Conservation (phyloP, 64 coral and sea anemone genomes). For the Dendrophyllia cribrosa region DNA sequence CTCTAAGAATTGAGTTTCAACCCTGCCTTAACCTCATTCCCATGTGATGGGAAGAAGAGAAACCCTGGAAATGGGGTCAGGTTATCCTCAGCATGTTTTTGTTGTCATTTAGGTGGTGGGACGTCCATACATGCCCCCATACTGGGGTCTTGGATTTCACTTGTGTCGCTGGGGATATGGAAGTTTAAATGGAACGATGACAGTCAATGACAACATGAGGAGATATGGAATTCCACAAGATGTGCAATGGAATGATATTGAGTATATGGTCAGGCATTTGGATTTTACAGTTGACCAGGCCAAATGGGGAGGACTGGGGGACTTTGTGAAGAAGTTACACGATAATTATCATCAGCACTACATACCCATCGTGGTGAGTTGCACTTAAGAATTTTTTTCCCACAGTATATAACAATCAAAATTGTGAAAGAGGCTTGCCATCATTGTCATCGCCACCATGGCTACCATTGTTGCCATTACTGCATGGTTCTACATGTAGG, state of each 20-base stretch:
- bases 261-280: constrained; percentile 83
- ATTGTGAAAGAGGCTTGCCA: no score
- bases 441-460: no score
- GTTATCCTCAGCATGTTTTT: no score
- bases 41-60: no score
- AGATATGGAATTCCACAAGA: constrained; percentile 92
- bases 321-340: constrained; percentile 86
- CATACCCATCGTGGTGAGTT: constrained; percentile 92
- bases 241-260: constrained; percentile 99
- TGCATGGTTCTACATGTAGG: no score
- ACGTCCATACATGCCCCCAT: constrained; percentile 80
- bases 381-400: neutral
- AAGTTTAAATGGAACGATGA: constrained; percentile 70
- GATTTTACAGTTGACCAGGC: constrained; percentile 77
- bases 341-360: constrained; percentile 76
- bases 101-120: constrained; percentile 70
- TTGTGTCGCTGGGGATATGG: constrained; percentile 97
- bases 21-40: no score
- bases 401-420: neutral
- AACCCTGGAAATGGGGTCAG: no score
- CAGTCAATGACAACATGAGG: constrained; percentile 88
- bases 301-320: constrained; percentile 79
- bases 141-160: constrained; percentile 94
- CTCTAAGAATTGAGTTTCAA: no score
- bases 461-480: no score